A percentile compares a stretch with the other conserved stretches of the same genome.
These are phyloP conservation scores for Melinaea menophilus DNA, from an alignment of 2,888 invertebrate genomes.

Conservation along the genomic window DNA sequence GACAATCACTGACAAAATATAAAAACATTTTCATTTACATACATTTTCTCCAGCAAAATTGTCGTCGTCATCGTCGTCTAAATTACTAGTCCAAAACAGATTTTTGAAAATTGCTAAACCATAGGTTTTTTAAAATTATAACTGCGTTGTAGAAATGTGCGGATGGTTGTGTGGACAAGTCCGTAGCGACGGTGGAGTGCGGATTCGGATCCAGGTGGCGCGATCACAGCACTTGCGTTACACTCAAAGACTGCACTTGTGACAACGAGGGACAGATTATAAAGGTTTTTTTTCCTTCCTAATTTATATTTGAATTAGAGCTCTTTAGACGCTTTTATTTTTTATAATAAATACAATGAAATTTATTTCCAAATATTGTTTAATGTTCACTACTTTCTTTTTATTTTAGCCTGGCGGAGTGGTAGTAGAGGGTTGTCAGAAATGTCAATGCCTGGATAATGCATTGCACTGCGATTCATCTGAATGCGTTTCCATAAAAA, in stretches of 20 bases:
- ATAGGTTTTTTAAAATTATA: background rate
- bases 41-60: no score
- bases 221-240: conserved; percentile 85
- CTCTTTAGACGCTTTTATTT: no score
- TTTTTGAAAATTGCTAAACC: background rate
- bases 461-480: conserved; percentile 82
- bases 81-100: no score
- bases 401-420: conserved; percentile 82
- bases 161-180: conserved; percentile 51
- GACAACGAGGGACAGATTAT: conserved; percentile 80
- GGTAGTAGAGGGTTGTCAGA: conserved; percentile 79
- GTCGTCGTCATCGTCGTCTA: no score
- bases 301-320: no score
- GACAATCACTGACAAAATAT: no score
- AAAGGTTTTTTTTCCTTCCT: conserved; percentile 64
- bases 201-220: conserved; percentile 81
- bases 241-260: conserved; percentile 86
- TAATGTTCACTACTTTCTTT: background rate
- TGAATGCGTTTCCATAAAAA: conserved; percentile 58
- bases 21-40: no score
- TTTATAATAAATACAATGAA: no score
- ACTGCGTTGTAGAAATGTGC: conserved; percentile 57
- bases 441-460: conserved; percentile 90
- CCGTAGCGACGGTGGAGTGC: conserved; percentile 66
- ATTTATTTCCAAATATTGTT: background rate